phyloP scores from a whole-genome alignment of 1,140 invertebrate genomes.

The Lineus longissimus region DNA sequence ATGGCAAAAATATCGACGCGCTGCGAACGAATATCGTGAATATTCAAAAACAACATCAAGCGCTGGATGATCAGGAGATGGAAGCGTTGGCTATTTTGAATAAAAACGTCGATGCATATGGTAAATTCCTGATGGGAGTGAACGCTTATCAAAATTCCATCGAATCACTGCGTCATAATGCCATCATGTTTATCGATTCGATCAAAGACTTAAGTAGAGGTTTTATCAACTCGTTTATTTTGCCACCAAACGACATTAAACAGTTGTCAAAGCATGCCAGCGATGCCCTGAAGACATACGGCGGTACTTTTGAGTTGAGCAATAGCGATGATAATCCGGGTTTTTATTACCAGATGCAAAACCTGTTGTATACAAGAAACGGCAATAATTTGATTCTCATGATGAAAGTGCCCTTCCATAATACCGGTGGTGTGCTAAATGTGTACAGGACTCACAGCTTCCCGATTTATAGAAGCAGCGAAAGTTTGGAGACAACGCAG shows the following conservation, averaged over 20 bases:
- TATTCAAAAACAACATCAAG: slow-evolving; percentile 6
- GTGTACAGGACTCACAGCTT: slow-evolving; percentile 4
- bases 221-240: not conserved
- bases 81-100: slow-evolving; percentile 1
- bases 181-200: slow-evolving; percentile 4
- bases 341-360: slow-evolving; percentile 9
- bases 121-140: slow-evolving; percentile 5
- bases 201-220: slow-evolving; percentile 8
- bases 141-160: slow-evolving; percentile 6
- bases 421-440: not conserved
- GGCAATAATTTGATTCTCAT: slow-evolving; percentile 4
- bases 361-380: slow-evolving; percentile 8
- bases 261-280: not conserved
- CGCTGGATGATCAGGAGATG: not conserved
- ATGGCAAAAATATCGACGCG: slow-evolving; percentile 2
- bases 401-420: slow-evolving; percentile 6
- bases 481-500: not conserved
- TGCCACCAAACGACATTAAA: slow-evolving; percentile 3
- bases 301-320: slow-evolving; percentile 4
- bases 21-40: not conserved
- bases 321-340: slow-evolving; percentile 1
- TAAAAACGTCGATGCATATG: slow-evolving; percentile 5
- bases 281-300: not conserved
- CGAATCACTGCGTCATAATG: slow-evolving; percentile 2
- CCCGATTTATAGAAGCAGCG: not conserved